A percentile compares a stretch with the other conserved stretches of the same genome.
phyloP scores from a whole-genome alignment of 2,113 vertebrate species.

The Dromaius novaehollandiae region DNA sequence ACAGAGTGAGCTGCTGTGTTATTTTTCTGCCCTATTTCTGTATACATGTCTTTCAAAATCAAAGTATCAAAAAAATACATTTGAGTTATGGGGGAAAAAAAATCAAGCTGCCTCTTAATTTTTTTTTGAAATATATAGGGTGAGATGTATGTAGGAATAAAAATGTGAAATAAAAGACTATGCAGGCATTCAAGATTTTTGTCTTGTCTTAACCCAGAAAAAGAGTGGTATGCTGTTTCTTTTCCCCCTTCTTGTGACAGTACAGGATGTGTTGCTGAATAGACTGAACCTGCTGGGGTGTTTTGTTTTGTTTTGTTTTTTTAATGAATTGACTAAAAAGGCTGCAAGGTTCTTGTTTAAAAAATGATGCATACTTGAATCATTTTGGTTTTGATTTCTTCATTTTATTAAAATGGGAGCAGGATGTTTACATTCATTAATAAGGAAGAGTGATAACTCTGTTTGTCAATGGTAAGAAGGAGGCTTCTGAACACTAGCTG shows the following conservation, averaged over 20 bases:
- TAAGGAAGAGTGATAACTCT: constrained; percentile 33
- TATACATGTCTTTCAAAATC: background rate
- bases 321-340: background rate
- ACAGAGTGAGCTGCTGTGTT: background rate
- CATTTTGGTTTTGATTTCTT: background rate
- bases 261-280: background rate
- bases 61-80: background rate
- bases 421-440: constrained; percentile 14
- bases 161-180: background rate
- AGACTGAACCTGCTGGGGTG: background rate
- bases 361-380: background rate
- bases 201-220: background rate
- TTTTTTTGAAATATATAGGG: background rate
- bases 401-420: constrained; percentile 2
- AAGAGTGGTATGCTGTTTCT: background rate
- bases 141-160: background rate
- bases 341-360: background rate
- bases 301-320: background rate
- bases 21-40: background rate
- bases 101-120: background rate
- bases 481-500: constrained; percentile 43
- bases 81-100: background rate
- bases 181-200: background rate
- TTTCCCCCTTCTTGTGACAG: background rate
- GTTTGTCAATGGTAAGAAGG: constrained; percentile 44